A percentile compares a stretch with the other conserved stretches of the same genome.
These are phyloP conservation scores for Sphecodes monilicornis DNA, from an alignment of 2,888 invertebrate genomes.

Conservation along the genomic window DNA sequence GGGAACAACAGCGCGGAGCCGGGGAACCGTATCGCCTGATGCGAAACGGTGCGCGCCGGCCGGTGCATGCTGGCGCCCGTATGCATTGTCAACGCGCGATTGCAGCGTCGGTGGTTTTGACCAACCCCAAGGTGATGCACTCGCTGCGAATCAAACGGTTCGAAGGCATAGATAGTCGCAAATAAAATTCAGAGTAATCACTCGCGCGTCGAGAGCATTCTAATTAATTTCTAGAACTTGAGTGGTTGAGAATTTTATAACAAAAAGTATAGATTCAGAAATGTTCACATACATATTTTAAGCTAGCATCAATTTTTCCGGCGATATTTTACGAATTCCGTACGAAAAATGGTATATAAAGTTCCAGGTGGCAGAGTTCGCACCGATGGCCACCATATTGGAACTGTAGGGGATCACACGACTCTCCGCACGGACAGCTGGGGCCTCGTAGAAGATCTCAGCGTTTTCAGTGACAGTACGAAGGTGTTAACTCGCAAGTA, in stretches of 20 bases:
- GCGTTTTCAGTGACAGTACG: too few species aligned
- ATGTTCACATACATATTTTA: background rate
- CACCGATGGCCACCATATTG: background rate
- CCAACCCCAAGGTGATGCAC: constrained; percentile 4
- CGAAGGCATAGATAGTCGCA: background rate
- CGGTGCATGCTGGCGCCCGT: constrained; percentile 62
- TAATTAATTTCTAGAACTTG: background rate
- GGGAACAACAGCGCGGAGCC: constrained; percentile 42
- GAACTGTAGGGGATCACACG: background rate
- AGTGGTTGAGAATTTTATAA: background rate
- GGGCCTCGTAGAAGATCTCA: too few species aligned
- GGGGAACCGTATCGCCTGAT: constrained; percentile 16
- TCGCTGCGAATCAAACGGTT: background rate
- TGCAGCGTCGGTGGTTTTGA: constrained; percentile 15
- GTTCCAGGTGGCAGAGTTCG: background rate
- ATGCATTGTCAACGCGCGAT: constrained; percentile 36
- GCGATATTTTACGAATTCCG: background rate
- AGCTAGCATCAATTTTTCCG: background rate
- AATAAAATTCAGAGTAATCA: background rate
- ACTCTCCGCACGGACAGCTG: background rate
- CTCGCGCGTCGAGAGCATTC: background rate
- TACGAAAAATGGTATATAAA: background rate
- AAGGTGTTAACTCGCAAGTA: background rate
- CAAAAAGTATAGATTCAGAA: background rate
- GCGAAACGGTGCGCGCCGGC: constrained; percentile 7